Base-by-base conservation (phyloP, 2,888 invertebrate genomes). In the Cerastis leucographa region DNA sequence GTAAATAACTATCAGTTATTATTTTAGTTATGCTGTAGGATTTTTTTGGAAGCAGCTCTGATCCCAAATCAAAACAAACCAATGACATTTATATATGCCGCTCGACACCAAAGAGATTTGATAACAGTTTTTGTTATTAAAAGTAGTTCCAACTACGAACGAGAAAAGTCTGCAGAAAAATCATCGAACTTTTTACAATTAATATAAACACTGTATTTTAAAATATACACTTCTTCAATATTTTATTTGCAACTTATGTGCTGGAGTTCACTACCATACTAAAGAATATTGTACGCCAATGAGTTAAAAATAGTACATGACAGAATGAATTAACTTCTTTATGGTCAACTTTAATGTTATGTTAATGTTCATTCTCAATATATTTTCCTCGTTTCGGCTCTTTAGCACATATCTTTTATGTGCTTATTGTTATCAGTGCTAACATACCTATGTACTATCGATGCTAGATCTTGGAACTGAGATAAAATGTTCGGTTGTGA, bases 321-420 rank as follows among this genome's bases (percentile, higher is more conserved):
- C 89, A 78, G 87, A 88, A 91, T 91, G 90, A 91, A 91, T 93
- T 92, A 90, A 90, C 90, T 90, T 86, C 87, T 92, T 92, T 91
- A 92, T 90, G 90, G 90, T 90, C 88, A 85, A 79, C 85, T 83
- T 83, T 81, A 90, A 84, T 87, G 88, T 91, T 91, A 92, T 93
- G 94, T 86, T 92, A 94, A 94, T 94, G 84, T 85, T 84, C 80
- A 85, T 87, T 87, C 80, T 87, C 90, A 90, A 90, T 79, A 87
- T 80, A 84, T 91, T 94, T 93, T 93, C 93, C 93, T 94, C 74
- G 74, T 85, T 61, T 40, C 44, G 54, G 51, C n/a, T 56, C n/a
- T n/a, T n/a, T n/a, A n/a, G n/a, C n/a, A n/a, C n/a, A n/a, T n/a
- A n/a, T n/a, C n/a, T n/a, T n/a, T n/a, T 71, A 69, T 74, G 44